Evolutionary conservation across 2,113 vertebrate species (phyloP).

Genomic region (Ceratotherium simum): DNA sequence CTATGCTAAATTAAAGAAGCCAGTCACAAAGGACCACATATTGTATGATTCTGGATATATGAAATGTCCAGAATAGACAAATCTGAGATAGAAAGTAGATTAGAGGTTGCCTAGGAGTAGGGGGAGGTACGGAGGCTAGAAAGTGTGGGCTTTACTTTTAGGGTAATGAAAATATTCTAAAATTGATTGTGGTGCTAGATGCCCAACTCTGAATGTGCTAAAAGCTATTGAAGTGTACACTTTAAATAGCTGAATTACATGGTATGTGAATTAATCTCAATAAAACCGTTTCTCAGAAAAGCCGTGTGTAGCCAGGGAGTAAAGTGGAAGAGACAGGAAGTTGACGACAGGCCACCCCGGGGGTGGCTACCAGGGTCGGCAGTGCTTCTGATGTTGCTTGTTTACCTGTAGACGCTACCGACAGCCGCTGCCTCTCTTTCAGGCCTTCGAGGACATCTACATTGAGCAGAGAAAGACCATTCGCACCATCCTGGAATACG

Average conservation of each 20-base stretch:
- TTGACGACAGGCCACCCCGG: neutral
- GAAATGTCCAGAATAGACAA: neutral
- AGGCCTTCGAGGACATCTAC: slow-evolving; percentile 99
- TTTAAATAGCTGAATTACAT: neutral
- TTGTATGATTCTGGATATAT: neutral
- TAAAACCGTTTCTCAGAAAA: neutral
- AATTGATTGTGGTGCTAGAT: neutral
- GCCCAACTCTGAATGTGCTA: neutral
- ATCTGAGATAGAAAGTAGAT: neutral
- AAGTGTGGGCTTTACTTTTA: neutral
- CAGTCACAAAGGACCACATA: too few species aligned
- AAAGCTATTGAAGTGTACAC: neutral
- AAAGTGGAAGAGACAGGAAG: neutral
- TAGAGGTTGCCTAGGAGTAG: neutral
- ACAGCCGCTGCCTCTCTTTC: slow-evolving; percentile 5
- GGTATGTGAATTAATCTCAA: neutral
- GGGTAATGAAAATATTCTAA: neutral
- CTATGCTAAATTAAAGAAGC: neutral
- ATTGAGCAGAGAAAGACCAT: slow-evolving; percentile 98
- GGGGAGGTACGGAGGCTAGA: neutral
- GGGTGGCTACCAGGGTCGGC: accelerated
- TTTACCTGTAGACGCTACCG: neutral
- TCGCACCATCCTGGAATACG: slow-evolving; percentile 95
- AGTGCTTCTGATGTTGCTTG: neutral
- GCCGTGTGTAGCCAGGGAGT: accelerated